These are phyloP conservation scores for Tethya wilhelma DNA, from an alignment of 37 sponge, comb jelly and placozoan species.

Conservation along the genomic window DNA sequence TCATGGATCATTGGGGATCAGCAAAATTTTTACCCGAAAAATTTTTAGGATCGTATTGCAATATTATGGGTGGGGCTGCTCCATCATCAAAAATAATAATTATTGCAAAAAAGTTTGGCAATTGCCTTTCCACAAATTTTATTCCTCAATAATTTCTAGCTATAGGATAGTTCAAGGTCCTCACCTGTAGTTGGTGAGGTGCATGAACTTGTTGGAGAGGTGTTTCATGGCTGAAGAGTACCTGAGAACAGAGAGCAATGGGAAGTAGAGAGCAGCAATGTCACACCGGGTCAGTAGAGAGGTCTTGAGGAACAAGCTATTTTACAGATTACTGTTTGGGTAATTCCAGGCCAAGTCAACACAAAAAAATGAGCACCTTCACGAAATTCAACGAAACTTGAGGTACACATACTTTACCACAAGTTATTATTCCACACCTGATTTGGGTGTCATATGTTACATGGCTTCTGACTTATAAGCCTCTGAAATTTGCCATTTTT, in stretches of 20 bases:
- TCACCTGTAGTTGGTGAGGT: slow-evolving; percentile 90
- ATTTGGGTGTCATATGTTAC: too few species aligned
- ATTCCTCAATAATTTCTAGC: too few species aligned
- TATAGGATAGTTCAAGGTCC: too few species aligned
- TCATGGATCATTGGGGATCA: too few species aligned
- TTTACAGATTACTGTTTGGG: neutral
- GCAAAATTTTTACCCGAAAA: too few species aligned
- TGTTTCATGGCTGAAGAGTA: slow-evolving; percentile 83
- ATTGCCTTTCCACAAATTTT: too few species aligned
- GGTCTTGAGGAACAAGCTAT: neutral
- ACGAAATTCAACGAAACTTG: neutral
- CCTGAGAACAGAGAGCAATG: slow-evolving; percentile 31
- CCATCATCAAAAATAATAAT: too few species aligned
- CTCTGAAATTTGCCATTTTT: too few species aligned
- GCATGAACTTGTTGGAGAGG: slow-evolving; percentile 87
- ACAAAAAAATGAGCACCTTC: neutral
- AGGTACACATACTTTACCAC: neutral
- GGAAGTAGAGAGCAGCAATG: neutral
- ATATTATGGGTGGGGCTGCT: too few species aligned
- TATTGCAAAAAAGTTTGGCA: too few species aligned
- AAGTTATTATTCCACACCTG: neutral
- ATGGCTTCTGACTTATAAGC: too few species aligned
- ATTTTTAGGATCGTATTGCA: too few species aligned
- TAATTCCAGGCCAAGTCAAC: neutral
- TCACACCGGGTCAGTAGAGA: neutral